These are phyloP conservation scores for Stegastes partitus DNA, from an alignment of 2,113 vertebrate genomes.

Conservation along the genomic window DNA sequence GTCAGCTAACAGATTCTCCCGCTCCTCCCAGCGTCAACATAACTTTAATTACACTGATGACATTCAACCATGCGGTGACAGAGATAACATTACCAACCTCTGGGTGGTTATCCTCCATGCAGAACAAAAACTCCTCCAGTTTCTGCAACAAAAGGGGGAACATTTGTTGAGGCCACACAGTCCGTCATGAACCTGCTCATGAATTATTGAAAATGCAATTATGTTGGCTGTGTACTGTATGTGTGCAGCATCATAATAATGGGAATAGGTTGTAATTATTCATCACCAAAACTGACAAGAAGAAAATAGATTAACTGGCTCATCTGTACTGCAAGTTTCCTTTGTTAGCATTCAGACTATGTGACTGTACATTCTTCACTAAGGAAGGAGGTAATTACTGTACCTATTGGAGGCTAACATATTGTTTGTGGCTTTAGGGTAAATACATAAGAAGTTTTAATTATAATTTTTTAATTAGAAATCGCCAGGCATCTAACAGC, in stretches of 20 bases:
- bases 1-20: constrained; percentile 51
- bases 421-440: constrained; percentile 67
- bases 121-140: constrained; percentile 86
- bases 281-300: constrained; percentile 72
- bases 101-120: constrained; percentile 82
- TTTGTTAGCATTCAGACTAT: constrained; percentile 72
- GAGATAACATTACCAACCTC: constrained; percentile 75
- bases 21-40: constrained; percentile 19
- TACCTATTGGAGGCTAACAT: constrained; percentile 51
- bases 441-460: constrained; percentile 52
- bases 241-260: constrained; percentile 71
- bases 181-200: constrained; percentile 63
- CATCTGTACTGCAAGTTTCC: constrained; percentile 64
- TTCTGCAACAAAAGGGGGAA: constrained; percentile 80
- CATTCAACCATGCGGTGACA: constrained; percentile 30
- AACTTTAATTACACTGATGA: constrained; percentile 54
- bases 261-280: constrained; percentile 76
- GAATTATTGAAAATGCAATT: constrained; percentile 80
- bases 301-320: constrained; percentile 68
- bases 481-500: background rate
- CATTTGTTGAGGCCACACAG: constrained; percentile 68
- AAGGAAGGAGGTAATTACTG: constrained; percentile 77
- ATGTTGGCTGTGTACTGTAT: constrained; percentile 60
- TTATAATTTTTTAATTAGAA: constrained; percentile 58
- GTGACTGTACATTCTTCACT: constrained; percentile 64